Base-by-base conservation (phyloP, 2,888 invertebrate species). In the Cataglyphis livida region DNA sequence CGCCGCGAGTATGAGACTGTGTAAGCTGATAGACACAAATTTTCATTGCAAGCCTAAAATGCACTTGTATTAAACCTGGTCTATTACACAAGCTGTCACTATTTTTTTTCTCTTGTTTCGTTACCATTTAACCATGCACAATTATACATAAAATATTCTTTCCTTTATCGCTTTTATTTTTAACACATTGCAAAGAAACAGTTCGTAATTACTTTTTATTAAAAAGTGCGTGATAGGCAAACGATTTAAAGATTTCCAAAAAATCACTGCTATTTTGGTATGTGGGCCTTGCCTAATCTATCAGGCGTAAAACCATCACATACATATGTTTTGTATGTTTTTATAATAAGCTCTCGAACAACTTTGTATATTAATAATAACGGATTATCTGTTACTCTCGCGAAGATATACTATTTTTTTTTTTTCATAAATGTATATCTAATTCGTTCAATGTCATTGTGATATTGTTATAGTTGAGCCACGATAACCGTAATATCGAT, bases 1-100 rank as follows among this genome's bases (percentile, higher is more conserved):
- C 97, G 98, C 94, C 97, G 97, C 95, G 98, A 98, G 94, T 99
- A 98, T 95, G 98, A 98, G 95, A 97, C 97, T 68, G 97, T 97
- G 92, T 97, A 97, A 96, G 94, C 90, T 87, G 86, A 74, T 66
- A 85, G 89, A 90, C 84, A 90, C 88, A 89, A 91, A 89, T 91
- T 90, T 91, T 90, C 87, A 91, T 86, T 91, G 85, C 88, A 90
- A 88, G 91, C 89, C 91, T 91, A 86, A 91, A 90, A 90, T 91
- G 92, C 92, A 92, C 91, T 89, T 88, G 87, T 91, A 89, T 78
- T 85, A 87, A 86, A 88, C 90, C 82, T 87, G 87, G 76, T 83
- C 84, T 89, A 87, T 89, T 81, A 88, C 90, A 89, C 83, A 88
- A 88, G 91, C 84, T 86, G 83, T 84, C 87, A 88, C 88, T 89